These are phyloP conservation scores for Pomacea maculata DNA, from an alignment of 1,140 invertebrate genomes.

Conservation along the genomic window DNA sequence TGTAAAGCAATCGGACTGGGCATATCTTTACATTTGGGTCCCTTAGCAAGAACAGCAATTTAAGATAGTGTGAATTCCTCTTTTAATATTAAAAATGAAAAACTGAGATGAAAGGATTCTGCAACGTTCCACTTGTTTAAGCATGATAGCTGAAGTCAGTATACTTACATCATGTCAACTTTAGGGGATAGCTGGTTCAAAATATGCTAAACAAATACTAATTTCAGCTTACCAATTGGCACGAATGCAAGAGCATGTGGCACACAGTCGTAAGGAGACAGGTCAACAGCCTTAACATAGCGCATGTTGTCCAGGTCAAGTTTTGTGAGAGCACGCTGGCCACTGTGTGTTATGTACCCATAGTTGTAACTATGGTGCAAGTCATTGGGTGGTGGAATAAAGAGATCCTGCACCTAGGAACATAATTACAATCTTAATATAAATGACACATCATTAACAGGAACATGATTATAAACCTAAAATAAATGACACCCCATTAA, in stretches of 20 bases:
- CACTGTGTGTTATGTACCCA: slow-evolving; percentile 79
- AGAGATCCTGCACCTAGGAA: slow-evolving; percentile 71
- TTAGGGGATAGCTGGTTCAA: neutral
- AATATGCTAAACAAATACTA: neutral
- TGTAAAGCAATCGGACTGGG: no score
- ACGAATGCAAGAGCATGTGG: slow-evolving; percentile 78
- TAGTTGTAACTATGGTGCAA: slow-evolving; percentile 76
- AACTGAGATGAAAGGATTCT: no score
- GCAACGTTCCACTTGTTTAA: no score
- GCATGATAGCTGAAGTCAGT: no score
- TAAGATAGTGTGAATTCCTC: no score
- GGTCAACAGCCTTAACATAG: slow-evolving; percentile 79
- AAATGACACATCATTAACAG: neutral
- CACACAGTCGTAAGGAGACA: slow-evolving; percentile 80
- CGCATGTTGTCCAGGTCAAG: slow-evolving; percentile 80
- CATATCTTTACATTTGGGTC: no score
- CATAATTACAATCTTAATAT: slow-evolving; percentile 8
- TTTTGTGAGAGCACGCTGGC: slow-evolving; percentile 80
- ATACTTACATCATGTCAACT: neutral
- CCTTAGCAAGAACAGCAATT: no score
- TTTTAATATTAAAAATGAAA: no score
- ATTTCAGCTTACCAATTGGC: slow-evolving; percentile 74
- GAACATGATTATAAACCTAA: neutral
- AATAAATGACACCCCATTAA: slow-evolving; percentile 2
- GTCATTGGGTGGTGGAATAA: slow-evolving; percentile 75